phyloP scores from a whole-genome alignment of 1,140 invertebrate genomes.

The Drosophila serrata region DNA sequence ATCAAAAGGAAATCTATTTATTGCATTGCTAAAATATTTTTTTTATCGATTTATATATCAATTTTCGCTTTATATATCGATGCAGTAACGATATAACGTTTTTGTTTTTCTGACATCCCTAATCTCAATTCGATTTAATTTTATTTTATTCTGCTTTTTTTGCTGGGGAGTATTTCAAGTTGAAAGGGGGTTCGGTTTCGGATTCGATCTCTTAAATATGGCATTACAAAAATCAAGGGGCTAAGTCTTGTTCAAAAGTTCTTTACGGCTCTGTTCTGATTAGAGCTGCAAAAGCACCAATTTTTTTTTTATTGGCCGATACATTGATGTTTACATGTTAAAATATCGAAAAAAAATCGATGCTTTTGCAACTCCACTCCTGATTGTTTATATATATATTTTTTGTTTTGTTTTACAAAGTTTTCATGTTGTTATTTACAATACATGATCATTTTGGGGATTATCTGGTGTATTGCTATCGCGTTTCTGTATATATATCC shows the following conservation, averaged over 20 bases:
- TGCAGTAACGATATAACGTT: not conserved
- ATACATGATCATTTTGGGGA: constrained; percentile 47
- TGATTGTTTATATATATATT: constrained; percentile 32
- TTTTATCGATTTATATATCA: not conserved
- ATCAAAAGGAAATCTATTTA: not conserved
- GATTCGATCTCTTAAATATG: constrained; percentile 28
- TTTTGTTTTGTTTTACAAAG: constrained; percentile 22
- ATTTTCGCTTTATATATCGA: not conserved
- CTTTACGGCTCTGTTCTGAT: constrained; percentile 35
- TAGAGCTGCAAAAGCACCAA: constrained; percentile 1
- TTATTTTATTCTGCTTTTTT: not conserved
- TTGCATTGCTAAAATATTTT: not conserved
- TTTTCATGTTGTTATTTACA: constrained; percentile 57
- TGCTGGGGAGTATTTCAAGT: not conserved
- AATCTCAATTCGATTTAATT: not conserved
- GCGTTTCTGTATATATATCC: constrained; percentile 34
- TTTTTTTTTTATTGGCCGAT: not conserved
- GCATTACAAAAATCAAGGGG: constrained; percentile 42
- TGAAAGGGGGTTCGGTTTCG: constrained; percentile 9
- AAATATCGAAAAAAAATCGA: not conserved
- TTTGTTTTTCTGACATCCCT: not conserved
- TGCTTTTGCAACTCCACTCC: not conserved
- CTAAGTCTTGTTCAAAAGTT: constrained; percentile 61
- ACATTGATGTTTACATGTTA: not conserved
- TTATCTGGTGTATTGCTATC: constrained; percentile 29